Conservation (phyloP, 2,797 vertebrate species). For the Sebastes trivittatus region DNA sequence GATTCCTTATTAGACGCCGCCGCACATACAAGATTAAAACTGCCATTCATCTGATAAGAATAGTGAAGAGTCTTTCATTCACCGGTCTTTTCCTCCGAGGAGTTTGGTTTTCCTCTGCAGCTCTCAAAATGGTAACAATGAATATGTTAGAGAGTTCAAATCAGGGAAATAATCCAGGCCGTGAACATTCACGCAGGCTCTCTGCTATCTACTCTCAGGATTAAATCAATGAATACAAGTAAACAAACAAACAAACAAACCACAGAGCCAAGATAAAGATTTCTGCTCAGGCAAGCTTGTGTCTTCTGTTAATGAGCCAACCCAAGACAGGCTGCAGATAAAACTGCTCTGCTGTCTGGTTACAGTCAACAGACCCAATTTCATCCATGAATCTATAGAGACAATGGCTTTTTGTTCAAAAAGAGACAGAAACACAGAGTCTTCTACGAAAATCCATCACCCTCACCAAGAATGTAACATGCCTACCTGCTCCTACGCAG, state of each 20-base stretch:
- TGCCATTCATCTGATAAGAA: constrained; percentile 48
- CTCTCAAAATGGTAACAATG: constrained; percentile 41
- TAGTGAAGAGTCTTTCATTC: constrained; percentile 36
- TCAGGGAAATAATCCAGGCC: constrained; percentile 56
- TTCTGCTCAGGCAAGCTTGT: constrained; percentile 41
- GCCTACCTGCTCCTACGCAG: neutral
- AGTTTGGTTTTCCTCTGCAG: constrained; percentile 17
- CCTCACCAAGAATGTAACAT: neutral
- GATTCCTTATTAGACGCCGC: constrained; percentile 15
- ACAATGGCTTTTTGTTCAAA: constrained; percentile 8
- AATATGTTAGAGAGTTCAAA: constrained; percentile 56
- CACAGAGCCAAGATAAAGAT: constrained; percentile 53
- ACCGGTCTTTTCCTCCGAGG: constrained; percentile 2
- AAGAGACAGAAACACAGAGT: neutral
- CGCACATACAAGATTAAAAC: constrained; percentile 53
- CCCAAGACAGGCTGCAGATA: constrained; percentile 42
- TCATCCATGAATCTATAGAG: constrained; percentile 8
- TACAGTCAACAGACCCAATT: constrained; percentile 43
- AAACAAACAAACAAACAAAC: constrained; percentile 64
- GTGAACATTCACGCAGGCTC: constrained; percentile 10
- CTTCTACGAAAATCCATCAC: constrained; percentile 5
- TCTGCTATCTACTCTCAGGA: constrained; percentile 47
- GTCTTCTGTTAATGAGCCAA: constrained; percentile 64
- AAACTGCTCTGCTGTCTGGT: constrained; percentile 31
- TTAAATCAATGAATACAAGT: constrained; percentile 63